Evolutionary conservation across 2,888 invertebrate species (phyloP).

Genomic region (Peribatodes rhomboidaria): DNA sequence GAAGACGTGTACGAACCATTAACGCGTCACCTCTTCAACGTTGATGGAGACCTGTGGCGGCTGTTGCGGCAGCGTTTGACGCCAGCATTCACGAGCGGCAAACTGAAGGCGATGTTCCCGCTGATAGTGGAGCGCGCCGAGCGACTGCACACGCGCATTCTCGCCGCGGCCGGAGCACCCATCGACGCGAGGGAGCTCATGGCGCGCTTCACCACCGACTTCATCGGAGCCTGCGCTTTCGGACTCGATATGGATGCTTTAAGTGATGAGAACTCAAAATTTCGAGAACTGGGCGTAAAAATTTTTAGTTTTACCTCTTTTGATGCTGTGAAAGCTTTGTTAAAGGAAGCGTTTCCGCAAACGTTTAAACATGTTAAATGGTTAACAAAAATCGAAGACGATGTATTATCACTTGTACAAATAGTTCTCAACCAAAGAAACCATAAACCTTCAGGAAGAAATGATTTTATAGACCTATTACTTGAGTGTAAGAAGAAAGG

Average conservation of each 20-base stretch:
- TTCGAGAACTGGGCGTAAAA: constrained; percentile 55
- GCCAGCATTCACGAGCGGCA: no score
- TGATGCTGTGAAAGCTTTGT: constrained; percentile 15
- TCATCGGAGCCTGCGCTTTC: no score
- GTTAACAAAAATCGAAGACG: constrained; percentile 41
- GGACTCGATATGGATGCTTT: constrained; percentile 62
- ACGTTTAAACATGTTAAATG: constrained; percentile 12
- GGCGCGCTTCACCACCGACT: no score
- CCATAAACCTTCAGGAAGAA: constrained; percentile 59
- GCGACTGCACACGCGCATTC: no score
- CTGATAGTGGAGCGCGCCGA: no score
- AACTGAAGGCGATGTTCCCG: no score
- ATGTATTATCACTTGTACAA: constrained; percentile 42
- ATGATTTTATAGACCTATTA: constrained; percentile 63
- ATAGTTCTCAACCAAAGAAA: constrained; percentile 60
- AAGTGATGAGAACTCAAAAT: constrained; percentile 58
- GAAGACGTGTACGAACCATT: constrained; percentile 54
- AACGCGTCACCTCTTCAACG: constrained; percentile 61
- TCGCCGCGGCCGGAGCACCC: no score
- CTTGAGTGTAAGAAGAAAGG: constrained; percentile 60
- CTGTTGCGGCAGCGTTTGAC: no score
- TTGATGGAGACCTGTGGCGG: no score
- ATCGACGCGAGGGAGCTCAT: constrained; percentile 61
- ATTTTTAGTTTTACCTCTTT: constrained; percentile 47
- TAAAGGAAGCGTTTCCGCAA: constrained; percentile 18